Conservation (phyloP, 2,797 vertebrate species). For the Tangara arthus region DNA sequence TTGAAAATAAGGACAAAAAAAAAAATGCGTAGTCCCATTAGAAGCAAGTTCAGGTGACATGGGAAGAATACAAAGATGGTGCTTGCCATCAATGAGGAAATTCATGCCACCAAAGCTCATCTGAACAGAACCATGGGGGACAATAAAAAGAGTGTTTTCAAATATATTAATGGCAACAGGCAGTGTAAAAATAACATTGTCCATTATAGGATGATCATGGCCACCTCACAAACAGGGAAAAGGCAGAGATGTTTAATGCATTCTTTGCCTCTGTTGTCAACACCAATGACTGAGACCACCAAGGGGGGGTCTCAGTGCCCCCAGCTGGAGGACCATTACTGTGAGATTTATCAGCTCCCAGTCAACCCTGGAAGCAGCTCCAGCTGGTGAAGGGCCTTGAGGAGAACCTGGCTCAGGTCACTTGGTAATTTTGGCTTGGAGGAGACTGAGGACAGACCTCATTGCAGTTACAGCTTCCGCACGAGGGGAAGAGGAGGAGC, state of each 20-base stretch:
- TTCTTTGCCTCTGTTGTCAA: neutral
- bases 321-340: neutral
- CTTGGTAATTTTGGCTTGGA: accelerated
- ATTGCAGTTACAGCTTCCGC: neutral
- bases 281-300: neutral
- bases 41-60: neutral
- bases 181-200: neutral
- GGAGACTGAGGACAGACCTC: neutral
- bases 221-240: neutral
- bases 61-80: neutral
- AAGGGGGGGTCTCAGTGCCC: neutral
- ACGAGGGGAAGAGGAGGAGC: accelerated
- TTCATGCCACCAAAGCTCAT: neutral
- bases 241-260: accelerated
- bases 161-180: neutral
- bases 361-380: neutral
- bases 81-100: neutral
- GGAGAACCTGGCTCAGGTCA: accelerated
- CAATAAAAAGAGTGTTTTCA: neutral
- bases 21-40: accelerated
- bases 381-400: neutral
- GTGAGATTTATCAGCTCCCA: neutral
- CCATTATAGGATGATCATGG: neutral
- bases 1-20: neutral
- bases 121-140: neutral